Conservation (phyloP, 1,140 invertebrate species). For the Bombus polaris region DNA sequence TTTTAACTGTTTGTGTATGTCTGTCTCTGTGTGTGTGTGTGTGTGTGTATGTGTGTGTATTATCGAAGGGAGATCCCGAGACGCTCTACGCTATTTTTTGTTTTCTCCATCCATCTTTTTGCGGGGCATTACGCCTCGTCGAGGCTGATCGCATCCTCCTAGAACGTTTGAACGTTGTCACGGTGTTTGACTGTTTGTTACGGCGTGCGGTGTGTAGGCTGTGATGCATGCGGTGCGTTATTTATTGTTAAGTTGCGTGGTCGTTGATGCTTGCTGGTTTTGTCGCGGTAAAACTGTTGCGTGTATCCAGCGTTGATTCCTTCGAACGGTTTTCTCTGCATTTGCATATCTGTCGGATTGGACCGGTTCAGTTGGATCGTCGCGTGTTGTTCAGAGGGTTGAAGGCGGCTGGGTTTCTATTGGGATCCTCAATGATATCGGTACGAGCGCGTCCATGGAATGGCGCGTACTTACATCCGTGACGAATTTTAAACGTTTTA, state of each 20-base stretch:
- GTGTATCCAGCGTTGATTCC: conserved; percentile 22
- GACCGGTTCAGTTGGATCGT: conserved; percentile 60
- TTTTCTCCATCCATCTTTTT: neutral
- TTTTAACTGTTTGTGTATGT: no score
- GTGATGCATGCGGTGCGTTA: neutral
- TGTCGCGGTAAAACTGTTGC: conserved; percentile 20
- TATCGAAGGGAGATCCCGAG: conserved; percentile 37
- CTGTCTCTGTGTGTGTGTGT: no score
- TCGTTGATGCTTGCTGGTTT: conserved; percentile 1
- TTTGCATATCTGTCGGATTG: conserved; percentile 56
- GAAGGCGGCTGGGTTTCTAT: conserved; percentile 20
- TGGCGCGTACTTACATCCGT: conserved; percentile 26
- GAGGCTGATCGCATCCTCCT: conserved; percentile 48
- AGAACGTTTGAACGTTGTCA: conserved; percentile 36
- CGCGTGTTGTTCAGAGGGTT: conserved; percentile 41
- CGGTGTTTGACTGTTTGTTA: conserved; percentile 1
- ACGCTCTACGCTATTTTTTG: conserved; percentile 23
- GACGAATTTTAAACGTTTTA: conserved; percentile 45
- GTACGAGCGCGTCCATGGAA: neutral
- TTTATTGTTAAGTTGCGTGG: neutral
- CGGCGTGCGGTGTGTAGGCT: neutral
- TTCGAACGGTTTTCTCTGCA: conserved; percentile 10
- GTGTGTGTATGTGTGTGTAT: neutral
- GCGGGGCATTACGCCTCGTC: conserved; percentile 55
- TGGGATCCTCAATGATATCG: neutral